Conservation (phyloP, 2,888 invertebrate species). For the Callyntrura guangdongensis region DNA sequence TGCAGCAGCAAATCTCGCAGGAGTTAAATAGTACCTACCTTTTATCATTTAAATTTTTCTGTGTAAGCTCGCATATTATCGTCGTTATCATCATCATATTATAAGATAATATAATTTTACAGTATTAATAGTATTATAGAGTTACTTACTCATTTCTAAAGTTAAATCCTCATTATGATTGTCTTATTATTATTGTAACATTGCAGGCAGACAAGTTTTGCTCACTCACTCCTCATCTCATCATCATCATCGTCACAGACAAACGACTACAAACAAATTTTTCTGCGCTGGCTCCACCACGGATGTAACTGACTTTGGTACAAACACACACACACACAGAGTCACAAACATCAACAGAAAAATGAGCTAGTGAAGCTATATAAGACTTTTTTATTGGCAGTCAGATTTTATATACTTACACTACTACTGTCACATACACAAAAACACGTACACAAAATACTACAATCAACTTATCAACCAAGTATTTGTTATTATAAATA, state of each 20-base stretch:
- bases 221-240: constrained; percentile 2
- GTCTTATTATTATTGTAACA: constrained; percentile 44
- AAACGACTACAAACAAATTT: not conserved
- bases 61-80: not conserved
- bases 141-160: constrained; percentile 45
- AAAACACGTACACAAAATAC: too few relatives aligned
- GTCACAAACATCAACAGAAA: not conserved
- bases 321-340: not conserved
- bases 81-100: not conserved
- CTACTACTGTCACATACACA: too few relatives aligned
- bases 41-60: constrained; percentile 22
- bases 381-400: not conserved
- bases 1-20: too few relatives aligned
- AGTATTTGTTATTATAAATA: too few relatives aligned
- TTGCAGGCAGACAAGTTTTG: constrained; percentile 61
- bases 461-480: too few relatives aligned
- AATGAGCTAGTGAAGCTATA: too few relatives aligned
- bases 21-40: not conserved
- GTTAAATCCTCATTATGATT: constrained; percentile 74
- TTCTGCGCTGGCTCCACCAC: constrained; percentile 64
- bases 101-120: constrained; percentile 25
- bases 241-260: not conserved
- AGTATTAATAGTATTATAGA: constrained; percentile 21
- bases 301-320: constrained; percentile 31
- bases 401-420: too few relatives aligned